Base-by-base conservation (phyloP, 2,113 vertebrate species). In the Mesoclemmys tuberculata region DNA sequence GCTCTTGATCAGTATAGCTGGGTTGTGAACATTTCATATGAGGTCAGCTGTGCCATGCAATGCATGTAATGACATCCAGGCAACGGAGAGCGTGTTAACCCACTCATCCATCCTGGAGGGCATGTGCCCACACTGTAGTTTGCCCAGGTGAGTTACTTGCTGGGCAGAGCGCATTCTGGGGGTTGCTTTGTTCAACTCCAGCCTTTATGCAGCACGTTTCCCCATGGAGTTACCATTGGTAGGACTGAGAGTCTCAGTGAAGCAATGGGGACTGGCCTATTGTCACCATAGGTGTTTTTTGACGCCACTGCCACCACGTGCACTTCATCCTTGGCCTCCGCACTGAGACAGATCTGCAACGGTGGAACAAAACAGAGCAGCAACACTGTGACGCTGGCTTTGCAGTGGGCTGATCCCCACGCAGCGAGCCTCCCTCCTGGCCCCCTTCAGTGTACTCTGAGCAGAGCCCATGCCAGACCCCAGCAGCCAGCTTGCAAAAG, bases 261-360 rank as follows among this genome's bases (percentile, higher is more conserved):
- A 0, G 92, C 98, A 2, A 98, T 95, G 18, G 97, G 96, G 31
- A 98, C 64, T 0, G 94, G 97, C n/a, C 48, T 88, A 31, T 2
- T 51, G 31, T 78, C 90, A 8, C 91, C 82, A 0, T 41, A 86
- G 11, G 94, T 86, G 49, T 98, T 97, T 51, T 93, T 95, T 0
- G 97, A 96, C 4, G 96, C 96, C 1, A 97, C 97, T 0, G 98
- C 97, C 83, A 98, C 97, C 71, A 98, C 94, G 26, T 98, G 98
- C 89, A 96, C 94, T 94, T 98, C 97, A 0, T 98, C 97, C 35
- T 87, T 18, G 19, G 98, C 96, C 1, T 96, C 95, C 1, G 95
- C 93, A 2, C 97, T 95, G 79, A 98, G 94, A 95, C 95, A 97
- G 85, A 98, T 95, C 98, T 98, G 90, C 61, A 81, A 58, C 5